phyloP scores from a whole-genome alignment of 2,113 vertebrate genomes.

The Megaceryle torquata region DNA sequence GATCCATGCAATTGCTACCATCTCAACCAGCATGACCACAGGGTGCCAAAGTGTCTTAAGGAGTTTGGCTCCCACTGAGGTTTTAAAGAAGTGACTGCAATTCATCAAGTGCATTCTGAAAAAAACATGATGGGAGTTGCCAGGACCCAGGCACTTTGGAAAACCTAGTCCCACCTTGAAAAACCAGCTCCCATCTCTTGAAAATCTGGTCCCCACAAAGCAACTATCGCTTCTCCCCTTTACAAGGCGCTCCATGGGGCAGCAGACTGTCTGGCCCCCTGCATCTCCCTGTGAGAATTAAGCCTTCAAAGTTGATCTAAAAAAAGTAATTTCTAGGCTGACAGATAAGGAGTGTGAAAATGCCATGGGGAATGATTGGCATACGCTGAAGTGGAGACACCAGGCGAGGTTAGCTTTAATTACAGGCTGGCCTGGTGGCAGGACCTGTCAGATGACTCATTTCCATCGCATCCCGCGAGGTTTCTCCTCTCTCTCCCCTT shows the following conservation, averaged over 20 bases:
- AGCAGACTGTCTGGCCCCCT: slow-evolving; percentile 12
- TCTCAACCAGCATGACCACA: rapidly evolving
- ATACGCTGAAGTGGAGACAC: neutral
- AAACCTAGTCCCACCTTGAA: slow-evolving; percentile 22
- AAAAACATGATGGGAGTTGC: neutral
- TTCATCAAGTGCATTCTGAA: neutral
- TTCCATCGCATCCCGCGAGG: neutral
- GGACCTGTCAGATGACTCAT: slow-evolving; percentile 36
- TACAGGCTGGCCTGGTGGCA: slow-evolving; percentile 8
- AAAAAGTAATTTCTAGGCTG: neutral
- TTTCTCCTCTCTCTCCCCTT: slow-evolving; percentile 9
- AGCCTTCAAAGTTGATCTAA: neutral
- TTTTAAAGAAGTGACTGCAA: neutral
- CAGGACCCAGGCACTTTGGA: neutral
- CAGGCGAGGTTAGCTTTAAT: neutral
- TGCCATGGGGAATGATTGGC: neutral
- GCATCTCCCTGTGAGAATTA: neutral
- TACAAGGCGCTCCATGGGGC: rapidly evolving
- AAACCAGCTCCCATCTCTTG: slow-evolving; percentile 53
- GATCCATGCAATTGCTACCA: rapidly evolving
- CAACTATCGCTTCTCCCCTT: neutral
- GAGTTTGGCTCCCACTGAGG: neutral
- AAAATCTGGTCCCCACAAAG: slow-evolving; percentile 20
- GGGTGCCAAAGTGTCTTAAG: rapidly evolving
- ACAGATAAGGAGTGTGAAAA: slow-evolving; percentile 14